Evolutionary conservation across 2,888 invertebrate genomes (phyloP).

Genomic region (Mythimna albipuncta): DNA sequence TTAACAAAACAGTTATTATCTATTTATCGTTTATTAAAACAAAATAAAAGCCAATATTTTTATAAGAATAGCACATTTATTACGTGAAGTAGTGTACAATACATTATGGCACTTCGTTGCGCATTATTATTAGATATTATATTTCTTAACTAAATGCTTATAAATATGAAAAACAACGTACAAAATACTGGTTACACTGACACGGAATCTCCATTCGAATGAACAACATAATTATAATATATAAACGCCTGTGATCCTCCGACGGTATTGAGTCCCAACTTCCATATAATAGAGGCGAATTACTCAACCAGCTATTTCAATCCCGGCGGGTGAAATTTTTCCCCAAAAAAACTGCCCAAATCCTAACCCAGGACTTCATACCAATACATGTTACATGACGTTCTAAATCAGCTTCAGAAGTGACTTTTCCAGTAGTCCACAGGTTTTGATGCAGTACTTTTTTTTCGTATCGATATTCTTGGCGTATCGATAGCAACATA

Average conservation of each 20-base stretch:
- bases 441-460: slow-evolving; percentile 80
- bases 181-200: slow-evolving; percentile 82
- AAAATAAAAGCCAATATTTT: slow-evolving; percentile 26
- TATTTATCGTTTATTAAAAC: too few relatives aligned
- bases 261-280: slow-evolving; percentile 18
- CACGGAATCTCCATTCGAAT: slow-evolving; percentile 58
- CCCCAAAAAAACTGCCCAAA: slow-evolving; percentile 10
- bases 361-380: slow-evolving; percentile 2
- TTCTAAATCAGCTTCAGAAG: slow-evolving; percentile 43
- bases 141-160: slow-evolving; percentile 66
- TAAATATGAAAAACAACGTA: slow-evolving; percentile 74
- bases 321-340: background rate
- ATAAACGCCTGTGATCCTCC: slow-evolving; percentile 33
- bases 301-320: slow-evolving; percentile 4
- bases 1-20: too few relatives aligned
- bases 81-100: slow-evolving; percentile 77
- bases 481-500: too few relatives aligned
- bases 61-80: slow-evolving; percentile 73
- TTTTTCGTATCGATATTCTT: too few relatives aligned
- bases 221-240: slow-evolving; percentile 35
- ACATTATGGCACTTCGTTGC: slow-evolving; percentile 87
- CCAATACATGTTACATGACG: background rate
- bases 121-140: slow-evolving; percentile 66
- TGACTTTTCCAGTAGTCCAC: slow-evolving; percentile 49
- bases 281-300: slow-evolving; percentile 2